Evolutionary conservation across 2,888 invertebrate genomes (phyloP).

Genomic region (Girardia tigrina): DNA sequence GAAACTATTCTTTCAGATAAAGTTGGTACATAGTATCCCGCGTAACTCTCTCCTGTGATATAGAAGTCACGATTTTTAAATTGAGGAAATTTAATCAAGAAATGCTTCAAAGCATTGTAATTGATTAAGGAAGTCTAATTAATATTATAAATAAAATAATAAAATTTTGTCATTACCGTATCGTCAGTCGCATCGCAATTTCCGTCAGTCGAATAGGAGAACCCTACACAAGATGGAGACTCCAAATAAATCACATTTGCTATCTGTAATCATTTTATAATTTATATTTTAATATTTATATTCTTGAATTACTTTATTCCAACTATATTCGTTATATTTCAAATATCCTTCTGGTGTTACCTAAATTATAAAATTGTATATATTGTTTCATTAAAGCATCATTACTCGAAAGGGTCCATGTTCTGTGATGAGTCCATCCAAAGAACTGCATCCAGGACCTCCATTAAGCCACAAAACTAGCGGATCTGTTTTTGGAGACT

Average conservation of each 20-base stretch:
- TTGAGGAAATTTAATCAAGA: constrained; percentile 45
- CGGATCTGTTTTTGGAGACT: constrained; percentile 25
- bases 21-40: constrained; percentile 53
- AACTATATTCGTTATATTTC: constrained; percentile 41
- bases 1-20: constrained; percentile 41
- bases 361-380: neutral
- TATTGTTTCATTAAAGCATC: neutral
- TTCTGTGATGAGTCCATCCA: constrained; percentile 40
- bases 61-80: constrained; percentile 50
- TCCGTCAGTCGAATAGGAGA: constrained; percentile 48
- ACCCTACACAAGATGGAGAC: constrained; percentile 54
- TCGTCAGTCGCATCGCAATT: constrained; percentile 33
- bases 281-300: neutral
- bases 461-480: constrained; percentile 39
- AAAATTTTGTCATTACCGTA: too few species aligned
- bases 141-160: neutral
- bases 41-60: constrained; percentile 53
- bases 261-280: constrained; percentile 40
- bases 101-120: constrained; percentile 49
- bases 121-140: constrained; percentile 24
- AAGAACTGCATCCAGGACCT: constrained; percentile 42
- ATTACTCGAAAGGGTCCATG: constrained; percentile 35
- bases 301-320: constrained; percentile 42
- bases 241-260: constrained; percentile 53
- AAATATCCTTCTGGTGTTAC: constrained; percentile 5